These are phyloP conservation scores for Psittacula derbiana DNA, from an alignment of 2,797 vertebrate genomes.

Conservation along the genomic window DNA sequence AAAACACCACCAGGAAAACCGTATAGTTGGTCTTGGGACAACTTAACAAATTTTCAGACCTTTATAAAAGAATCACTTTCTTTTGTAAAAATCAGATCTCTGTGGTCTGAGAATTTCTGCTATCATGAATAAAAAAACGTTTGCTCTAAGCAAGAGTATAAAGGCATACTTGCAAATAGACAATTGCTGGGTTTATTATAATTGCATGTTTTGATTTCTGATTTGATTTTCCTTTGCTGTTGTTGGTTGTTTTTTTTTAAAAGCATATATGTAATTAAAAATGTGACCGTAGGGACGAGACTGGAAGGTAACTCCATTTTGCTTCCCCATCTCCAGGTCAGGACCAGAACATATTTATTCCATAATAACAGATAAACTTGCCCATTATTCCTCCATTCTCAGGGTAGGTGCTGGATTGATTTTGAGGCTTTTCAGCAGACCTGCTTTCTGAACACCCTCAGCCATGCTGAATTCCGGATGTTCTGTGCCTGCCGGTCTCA, in stretches of 20 bases:
- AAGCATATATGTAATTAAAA: neutral
- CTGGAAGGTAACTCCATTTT: neutral
- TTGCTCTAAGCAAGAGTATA: neutral
- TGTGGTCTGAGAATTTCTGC: neutral
- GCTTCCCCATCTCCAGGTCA: neutral
- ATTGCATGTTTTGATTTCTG: neutral
- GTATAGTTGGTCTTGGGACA: neutral
- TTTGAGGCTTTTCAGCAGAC: neutral
- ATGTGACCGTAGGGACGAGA: neutral
- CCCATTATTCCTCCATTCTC: neutral
- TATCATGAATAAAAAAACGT: neutral
- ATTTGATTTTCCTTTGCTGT: neutral
- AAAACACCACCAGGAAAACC: neutral
- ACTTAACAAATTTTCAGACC: neutral
- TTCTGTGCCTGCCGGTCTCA: neutral
- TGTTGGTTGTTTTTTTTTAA: neutral
- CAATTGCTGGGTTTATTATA: neutral
- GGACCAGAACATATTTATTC: neutral
- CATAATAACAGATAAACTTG: neutral
- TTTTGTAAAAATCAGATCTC: conserved; percentile 32
- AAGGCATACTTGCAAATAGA: neutral
- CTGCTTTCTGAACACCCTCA: neutral
- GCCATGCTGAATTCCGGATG: rapidly evolving
- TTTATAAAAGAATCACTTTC: conserved; percentile 4
- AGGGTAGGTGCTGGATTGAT: neutral